Base-by-base conservation (phyloP, 2,113 vertebrate genomes). In the Takifugu flavidus region DNA sequence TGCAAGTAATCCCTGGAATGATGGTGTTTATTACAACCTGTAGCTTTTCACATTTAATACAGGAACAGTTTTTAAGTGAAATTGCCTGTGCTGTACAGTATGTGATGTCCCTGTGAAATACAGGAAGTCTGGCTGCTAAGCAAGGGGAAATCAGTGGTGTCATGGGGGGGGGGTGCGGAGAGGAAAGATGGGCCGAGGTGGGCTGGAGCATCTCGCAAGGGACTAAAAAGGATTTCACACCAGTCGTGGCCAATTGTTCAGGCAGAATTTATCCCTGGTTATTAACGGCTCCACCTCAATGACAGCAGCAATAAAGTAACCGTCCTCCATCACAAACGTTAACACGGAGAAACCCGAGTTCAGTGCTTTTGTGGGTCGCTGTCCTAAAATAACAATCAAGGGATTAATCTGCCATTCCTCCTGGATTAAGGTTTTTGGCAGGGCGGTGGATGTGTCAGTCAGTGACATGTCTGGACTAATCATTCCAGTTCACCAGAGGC, bases 401-500 rank as follows among this genome's bases (percentile, higher is more conserved):
- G 68, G 66, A 82, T 83, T 77, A 83, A 83, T 82, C 68, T 65
- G 39, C 77, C 87, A 87, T 92, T 90, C 91, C 79, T 86, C 54
- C 82, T 76, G 86, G 82, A 90, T 91, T 85, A 84, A 56, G 86
- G 27, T 81, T 86, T 25, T 91, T 87, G 88, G 89, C 87, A 86
- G 65, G 46, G 46, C 83, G 82, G 85, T 83, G 88, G 83, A 85
- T 65, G 87, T 91, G 91, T 90, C 92, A 87, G 82, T 92, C 89
- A 85, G 50, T 76, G 55, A 74, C 88, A 85, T 89, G 92, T 87
- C 88, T 82, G 78, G 88, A 87, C 85, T 91, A 82, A 93, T 88
- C 91, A 93, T 89, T 87, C 53, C 76, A 90, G 78, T 91, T 93
- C 92, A 92, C 89, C 90, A 90, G 92, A 93, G 89, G 91, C 86